Base-by-base conservation (phyloP, 2,888 invertebrate species). In the Actias luna region DNA sequence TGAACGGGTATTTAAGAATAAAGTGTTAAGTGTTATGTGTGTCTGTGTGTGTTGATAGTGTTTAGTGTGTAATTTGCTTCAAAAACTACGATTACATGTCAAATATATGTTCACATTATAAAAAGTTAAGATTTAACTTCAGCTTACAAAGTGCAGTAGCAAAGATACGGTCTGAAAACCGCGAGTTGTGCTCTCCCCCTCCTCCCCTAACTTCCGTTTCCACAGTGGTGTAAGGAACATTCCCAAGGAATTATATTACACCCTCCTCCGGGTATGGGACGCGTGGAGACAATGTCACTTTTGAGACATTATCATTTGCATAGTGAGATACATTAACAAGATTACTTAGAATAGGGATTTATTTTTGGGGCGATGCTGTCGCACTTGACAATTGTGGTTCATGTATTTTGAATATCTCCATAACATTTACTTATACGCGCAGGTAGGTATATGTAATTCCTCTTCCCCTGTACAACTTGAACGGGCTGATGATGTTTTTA, bases 161-260 rank as follows among this genome's bases (percentile, higher is more conserved):
- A 55, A 55, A 55, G n/a, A 16, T 55, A n/a, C 55, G 55, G 29
- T 55, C 29, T 27, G 55, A 29, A 50, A 55, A 55, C 29, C 29
- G 55, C 55, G 55, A 29, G n/a, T n/a, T n/a, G n/a, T n/a, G n/a
- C 16, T 29, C 29, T 1, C 22, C 50, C 12, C 59, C 27, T 59
- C 66, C 72, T 73, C 77, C 76, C 74, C 76, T 75, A 73, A 79
- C 77, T 82, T 84, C 83, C 82, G 81, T 77, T 79, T 77, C 75
- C 75, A 80, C 71, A 79, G 83, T 78, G 82, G 83, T 82, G 78
- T 79, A 80, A 82, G 81, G 83, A 84, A 80, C 82, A 83, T 85
- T 84, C 77, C 76, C 76, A 75, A 69, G 74, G 78, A 79, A 86
- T 87, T 85, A 80, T 79, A 85, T 86, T 85, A 84, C 84, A 78